phyloP scores from a whole-genome alignment of 35 echinoderm and acorn worm genomes.

The Heliocidaris tuberculata region DNA sequence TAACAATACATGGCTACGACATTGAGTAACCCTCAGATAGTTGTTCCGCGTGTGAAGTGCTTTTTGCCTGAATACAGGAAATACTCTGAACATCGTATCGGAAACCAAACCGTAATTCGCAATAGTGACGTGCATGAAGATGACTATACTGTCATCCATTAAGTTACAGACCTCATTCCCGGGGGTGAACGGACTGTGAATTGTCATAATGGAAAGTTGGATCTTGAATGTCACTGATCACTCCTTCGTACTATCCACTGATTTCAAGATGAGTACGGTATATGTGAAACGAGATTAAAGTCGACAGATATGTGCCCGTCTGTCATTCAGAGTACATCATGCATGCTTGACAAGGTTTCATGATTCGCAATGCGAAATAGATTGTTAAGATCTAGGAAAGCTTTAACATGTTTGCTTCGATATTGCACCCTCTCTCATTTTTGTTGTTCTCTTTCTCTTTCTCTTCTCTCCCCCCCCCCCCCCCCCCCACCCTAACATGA shows the following conservation, averaged over 20 bases:
- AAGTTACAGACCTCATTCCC: background rate
- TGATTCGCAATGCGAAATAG: background rate
- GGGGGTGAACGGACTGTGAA: background rate
- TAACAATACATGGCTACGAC: no score
- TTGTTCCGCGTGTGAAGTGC: no score
- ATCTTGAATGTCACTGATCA: background rate
- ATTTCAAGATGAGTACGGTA: background rate
- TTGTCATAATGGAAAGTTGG: background rate
- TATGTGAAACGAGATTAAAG: background rate
- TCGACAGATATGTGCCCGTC: background rate
- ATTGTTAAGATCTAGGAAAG: background rate
- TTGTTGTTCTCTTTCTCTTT: no score
- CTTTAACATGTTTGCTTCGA: background rate
- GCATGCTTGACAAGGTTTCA: background rate
- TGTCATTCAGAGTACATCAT: background rate
- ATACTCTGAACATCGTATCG: background rate
- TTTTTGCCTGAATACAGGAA: no score
- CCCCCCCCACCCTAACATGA: background rate
- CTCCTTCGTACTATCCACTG: background rate
- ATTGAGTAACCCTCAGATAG: no score
- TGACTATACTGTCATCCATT: background rate
- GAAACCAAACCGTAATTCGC: background rate
- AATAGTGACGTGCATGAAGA: background rate
- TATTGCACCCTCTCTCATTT: background rate
- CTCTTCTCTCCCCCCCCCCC: background rate